Base-by-base conservation (phyloP, 2,888 invertebrate genomes). In the Drosophila maculinotata region DNA sequence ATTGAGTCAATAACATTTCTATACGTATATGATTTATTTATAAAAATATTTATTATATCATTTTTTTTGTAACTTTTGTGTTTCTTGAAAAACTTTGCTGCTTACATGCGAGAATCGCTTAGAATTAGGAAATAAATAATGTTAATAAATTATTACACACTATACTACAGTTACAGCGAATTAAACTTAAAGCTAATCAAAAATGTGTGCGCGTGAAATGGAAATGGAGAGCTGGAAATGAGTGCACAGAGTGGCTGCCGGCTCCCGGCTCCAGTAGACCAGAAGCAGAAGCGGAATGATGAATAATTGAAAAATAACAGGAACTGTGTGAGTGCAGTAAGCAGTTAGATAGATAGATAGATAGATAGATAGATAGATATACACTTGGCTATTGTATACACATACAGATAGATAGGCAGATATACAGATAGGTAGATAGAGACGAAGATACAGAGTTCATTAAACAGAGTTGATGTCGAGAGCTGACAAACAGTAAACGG, bases 31-130 rank as follows among this genome's bases (percentile, higher is more conserved):
- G 44, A 41, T 59, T 74, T 74, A 64, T 64, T 69, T 60, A 41
- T 49, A 52, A 38, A 39, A 39, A 38, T 20, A 44, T 59, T 30
- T 42, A 30, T 54, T 66, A 66, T 42, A 30, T 54, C 65, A 66
- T 49, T 76, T 79, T 88, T 75, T 73, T 76, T 67, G 45, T 63
- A 54, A 26, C 56, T 83, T 84, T 87, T 75, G 63, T 77, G 81
- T 84, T 76, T 86, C 68, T 78, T 79, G 47, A 87, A 79, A n/a
- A 87, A 84, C 88, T 56, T 88, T 88, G 79, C 85, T 76, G 73
- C 84, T 84, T 79, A 85, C 65, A 76, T 65, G 64, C 66, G 62
- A 76, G 53, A 57, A 52, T 58, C 62, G 58, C 76, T 84, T 79
- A 80, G n/a, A 62, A 64, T 63, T 86, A 79, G n/a, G 59, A 79